Base-by-base conservation (phyloP, 2,113 vertebrate species). In the Pseudorectes ferrugineus region DNA sequence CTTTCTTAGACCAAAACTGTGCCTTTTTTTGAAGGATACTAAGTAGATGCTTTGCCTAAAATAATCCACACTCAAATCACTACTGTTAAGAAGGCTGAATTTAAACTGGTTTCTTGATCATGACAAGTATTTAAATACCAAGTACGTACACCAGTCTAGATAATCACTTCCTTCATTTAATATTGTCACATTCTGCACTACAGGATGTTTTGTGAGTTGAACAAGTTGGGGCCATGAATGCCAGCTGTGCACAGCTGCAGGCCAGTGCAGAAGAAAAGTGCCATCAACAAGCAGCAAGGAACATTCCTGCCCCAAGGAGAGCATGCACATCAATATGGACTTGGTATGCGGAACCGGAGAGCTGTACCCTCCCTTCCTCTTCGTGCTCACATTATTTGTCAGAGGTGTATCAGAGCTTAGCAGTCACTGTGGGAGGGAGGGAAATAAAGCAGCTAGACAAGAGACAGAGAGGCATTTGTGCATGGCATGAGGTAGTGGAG, bases 251-350 rank as follows among this genome's bases (percentile, higher is more conserved):
- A 89, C 45, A 92, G 55, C 51, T 67, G 14, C 43, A 51, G 23
- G 21, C 29, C 51, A 58, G 29, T 25, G 51, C 20, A 68, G 65
- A 43, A 73, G 71, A 80, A 63, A 63, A 7, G 6, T 46, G 24
- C 13, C 48, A 40, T 11, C 40, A 67, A 15, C 8, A 43, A 63
- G 40, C 6, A 57, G 7, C 8, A 57, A 59, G 38, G 26, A 58
- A 8, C 35, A 29, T 36, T 71, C 29, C 73, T 48, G 7, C 10
- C 9, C 48, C 68, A 45, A 52, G 65, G 11, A 55, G 3, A 52
- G 3, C 0, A 0, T 21, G 23, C 5, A 52, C 28, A 43, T 13
- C 36, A 29, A 5, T 24, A 12, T 1, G 14, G 22, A 29, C 26
- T 68, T 52, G 17, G 28, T 38, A 14, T 35, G 14, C 4, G 1